Base-by-base conservation (phyloP, 2,113 vertebrate species). In the Saguinus midas region DNA sequence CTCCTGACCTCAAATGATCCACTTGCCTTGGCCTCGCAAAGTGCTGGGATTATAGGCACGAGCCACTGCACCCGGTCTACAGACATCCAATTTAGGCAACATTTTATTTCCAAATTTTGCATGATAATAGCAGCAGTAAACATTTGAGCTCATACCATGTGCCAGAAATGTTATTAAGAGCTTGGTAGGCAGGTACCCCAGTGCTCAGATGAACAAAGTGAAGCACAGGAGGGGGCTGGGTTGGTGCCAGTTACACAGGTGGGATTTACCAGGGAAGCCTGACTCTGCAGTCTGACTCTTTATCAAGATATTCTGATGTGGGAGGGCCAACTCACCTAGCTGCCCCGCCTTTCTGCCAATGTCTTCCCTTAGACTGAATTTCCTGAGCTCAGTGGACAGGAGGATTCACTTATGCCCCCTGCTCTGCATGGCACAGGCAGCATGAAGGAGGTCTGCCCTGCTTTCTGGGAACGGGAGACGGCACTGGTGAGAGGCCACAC, bases 111-210 rank as follows among this genome's bases (percentile, higher is more conserved):
- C 35, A 58, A 76, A 82, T 29, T 50, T 25, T 21, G 0, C 13
- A 57, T 0, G 21, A 8, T 5, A 32, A 73, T 1, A 12, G 6
- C 2, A 66, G 45, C 13, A 7, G 1, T 29, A 45, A 92, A 14
- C 43, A 27, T 0, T 72, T 13, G 9, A 17, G 6, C 13, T 78
- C 14, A 6, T 1, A 32, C 5, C n/a, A 14, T 2, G 9, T 13
- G 29, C 45, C 58, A 55, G 6, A 37, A 21, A 17, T 32, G 29
- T 3, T 11, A 37, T 45, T 8, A 21, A 66, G 64, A 90, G 57
- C 5, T 35, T 4, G 52, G 45, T 55, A 64, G 61, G 61, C 27
- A 64, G 27, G 61, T 64, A 64, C 27, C 48, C 73, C 3, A 58
- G 3, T 8, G 58, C 61, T 50, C 79, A n/a, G 35, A 82, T 0